A percentile compares a stretch with the other conserved stretches of the same genome.
phyloP scores from a whole-genome alignment of 2,797 vertebrate genomes.

The Xiphophorus birchmanni region DNA sequence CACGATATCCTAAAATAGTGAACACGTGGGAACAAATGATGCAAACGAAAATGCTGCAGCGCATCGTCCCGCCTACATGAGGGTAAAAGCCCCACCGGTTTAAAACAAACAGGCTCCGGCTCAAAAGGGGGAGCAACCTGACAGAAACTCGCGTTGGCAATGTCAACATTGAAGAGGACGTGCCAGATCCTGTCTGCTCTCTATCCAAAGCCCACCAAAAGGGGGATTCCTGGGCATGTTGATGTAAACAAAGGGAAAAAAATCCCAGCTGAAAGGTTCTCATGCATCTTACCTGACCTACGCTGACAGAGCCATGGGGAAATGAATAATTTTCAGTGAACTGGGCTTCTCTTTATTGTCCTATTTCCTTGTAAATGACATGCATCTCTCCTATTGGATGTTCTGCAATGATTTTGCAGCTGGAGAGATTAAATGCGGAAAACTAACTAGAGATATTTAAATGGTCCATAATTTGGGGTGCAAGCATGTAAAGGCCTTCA shows the following conservation, averaged over 20 bases:
- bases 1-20: slow-evolving; percentile 30
- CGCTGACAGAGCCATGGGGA: neutral
- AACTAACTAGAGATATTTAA: neutral
- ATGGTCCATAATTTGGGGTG: slow-evolving; percentile 1
- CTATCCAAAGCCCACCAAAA: slow-evolving; percentile 4
- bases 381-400: neutral
- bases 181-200: slow-evolving; percentile 53
- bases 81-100: slow-evolving; percentile 34
- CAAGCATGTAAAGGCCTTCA: neutral
- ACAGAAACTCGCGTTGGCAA: slow-evolving; percentile 37
- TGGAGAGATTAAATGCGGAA: neutral
- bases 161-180: slow-evolving; percentile 54
- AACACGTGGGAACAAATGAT: slow-evolving; percentile 32
- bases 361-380: neutral
- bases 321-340: neutral
- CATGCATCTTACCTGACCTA: neutral
- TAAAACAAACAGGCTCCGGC: slow-evolving; percentile 37
- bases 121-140: slow-evolving; percentile 23
- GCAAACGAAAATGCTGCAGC: slow-evolving; percentile 27
- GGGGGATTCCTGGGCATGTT: slow-evolving; percentile 10
- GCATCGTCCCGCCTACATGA: slow-evolving; percentile 21
- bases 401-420: neutral
- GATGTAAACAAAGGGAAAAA: slow-evolving; percentile 1
- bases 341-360: neutral
- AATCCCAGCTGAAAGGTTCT: neutral